phyloP scores from a whole-genome alignment of 2,113 vertebrate species.

The Myiozetetes cayanensis region DNA sequence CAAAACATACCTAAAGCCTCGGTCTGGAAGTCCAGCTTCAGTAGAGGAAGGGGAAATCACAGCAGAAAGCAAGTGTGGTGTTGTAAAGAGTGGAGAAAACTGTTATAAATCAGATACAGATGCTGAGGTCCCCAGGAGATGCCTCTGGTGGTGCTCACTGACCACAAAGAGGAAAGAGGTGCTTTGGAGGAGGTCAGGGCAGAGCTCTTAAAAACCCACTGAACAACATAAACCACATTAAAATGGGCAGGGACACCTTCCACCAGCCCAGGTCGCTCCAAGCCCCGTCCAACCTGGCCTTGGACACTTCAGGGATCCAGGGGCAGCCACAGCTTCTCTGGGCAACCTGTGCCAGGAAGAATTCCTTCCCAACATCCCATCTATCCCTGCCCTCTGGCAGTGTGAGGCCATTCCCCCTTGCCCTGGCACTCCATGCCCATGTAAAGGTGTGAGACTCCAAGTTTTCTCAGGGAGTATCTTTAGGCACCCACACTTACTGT shows the following conservation, averaged over 20 bases:
- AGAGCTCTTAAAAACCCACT: not conserved
- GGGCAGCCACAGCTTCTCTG: not conserved
- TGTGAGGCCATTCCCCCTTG: not conserved
- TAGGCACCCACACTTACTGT: rapidly evolving
- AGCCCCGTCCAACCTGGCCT: not conserved
- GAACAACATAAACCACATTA: rapidly evolving
- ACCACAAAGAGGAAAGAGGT: not conserved
- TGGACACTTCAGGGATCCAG: not conserved
- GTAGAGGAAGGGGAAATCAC: not conserved
- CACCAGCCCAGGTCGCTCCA: not conserved
- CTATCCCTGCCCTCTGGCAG: not conserved
- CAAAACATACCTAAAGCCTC: not conserved
- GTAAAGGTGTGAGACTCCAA: rapidly evolving
- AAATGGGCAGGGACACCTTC: not conserved
- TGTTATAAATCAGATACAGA: not conserved
- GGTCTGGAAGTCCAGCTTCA: not conserved
- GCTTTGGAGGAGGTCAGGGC: not conserved
- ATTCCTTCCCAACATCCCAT: not conserved
- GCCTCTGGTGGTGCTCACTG: not conserved
- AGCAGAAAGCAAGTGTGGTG: not conserved
- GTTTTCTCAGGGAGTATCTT: not conserved
- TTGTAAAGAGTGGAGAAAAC: not conserved
- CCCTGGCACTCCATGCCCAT: not conserved
- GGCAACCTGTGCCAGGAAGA: not conserved
- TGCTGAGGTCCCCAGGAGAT: not conserved